phyloP scores from a whole-genome alignment of 2,797 vertebrate species.

The Streptopelia turtur region DNA sequence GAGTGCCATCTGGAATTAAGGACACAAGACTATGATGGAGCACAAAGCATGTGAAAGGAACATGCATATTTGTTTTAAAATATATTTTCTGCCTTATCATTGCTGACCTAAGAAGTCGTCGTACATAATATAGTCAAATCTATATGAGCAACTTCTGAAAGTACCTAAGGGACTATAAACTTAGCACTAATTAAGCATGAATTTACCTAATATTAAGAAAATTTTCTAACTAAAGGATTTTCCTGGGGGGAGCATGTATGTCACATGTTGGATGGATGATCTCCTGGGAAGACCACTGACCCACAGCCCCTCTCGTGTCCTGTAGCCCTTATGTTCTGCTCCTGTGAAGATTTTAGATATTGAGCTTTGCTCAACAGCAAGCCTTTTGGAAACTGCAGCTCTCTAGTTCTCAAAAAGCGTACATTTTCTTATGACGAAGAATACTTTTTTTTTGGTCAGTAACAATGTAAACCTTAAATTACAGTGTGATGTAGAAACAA shows the following conservation, averaged over 20 bases:
- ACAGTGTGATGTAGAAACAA: conserved; percentile 34
- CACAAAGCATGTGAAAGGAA: not conserved
- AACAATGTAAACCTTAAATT: conserved; percentile 41
- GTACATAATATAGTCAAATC: not conserved
- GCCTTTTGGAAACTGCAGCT: not conserved
- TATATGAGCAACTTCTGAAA: not conserved
- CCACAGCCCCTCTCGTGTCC: not conserved
- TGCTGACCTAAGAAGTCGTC: not conserved
- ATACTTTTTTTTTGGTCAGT: not conserved
- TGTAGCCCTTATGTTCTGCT: not conserved
- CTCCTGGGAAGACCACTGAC: not conserved
- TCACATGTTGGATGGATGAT: not conserved
- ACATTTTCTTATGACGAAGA: not conserved
- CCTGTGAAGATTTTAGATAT: not conserved
- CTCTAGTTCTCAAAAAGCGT: not conserved
- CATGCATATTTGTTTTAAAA: not conserved
- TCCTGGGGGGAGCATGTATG: not conserved
- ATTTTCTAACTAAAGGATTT: not conserved
- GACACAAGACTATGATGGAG: not conserved
- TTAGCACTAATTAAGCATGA: not conserved
- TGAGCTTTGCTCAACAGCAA: not conserved
- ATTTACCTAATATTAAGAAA: not conserved
- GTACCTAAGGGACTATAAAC: not conserved
- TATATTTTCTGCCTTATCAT: not conserved
- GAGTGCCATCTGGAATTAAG: not conserved